phyloP scores from a whole-genome alignment of 1,140 invertebrate species.

The Stenopsyche tienmushanensis region DNA sequence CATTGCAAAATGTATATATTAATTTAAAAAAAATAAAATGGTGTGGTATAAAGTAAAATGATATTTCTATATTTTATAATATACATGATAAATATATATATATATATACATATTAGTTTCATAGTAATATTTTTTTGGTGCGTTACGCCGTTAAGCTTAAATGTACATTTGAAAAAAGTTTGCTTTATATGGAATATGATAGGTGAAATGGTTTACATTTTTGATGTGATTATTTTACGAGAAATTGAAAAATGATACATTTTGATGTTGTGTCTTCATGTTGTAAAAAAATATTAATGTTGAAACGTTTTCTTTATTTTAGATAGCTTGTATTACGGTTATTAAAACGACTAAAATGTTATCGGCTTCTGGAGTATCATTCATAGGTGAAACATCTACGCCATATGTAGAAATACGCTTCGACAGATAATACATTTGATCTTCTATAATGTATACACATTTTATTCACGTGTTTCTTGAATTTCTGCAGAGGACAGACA shows the following conservation, averaged over 20 bases:
- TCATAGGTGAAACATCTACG: background rate
- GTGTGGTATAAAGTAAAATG: constrained; percentile 1
- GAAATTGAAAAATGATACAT: constrained; percentile 31
- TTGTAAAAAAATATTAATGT: constrained; percentile 11
- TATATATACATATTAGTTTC: constrained; percentile 6
- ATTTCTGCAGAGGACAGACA: too few relatives aligned
- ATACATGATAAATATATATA: constrained; percentile 3
- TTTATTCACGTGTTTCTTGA: too few relatives aligned
- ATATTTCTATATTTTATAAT: constrained; percentile 8
- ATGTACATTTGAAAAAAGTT: constrained; percentile 11
- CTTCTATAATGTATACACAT: too few relatives aligned
- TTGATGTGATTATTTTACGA: constrained; percentile 38
- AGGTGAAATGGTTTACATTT: constrained; percentile 23
- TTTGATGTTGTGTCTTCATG: constrained; percentile 37
- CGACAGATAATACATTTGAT: too few relatives aligned
- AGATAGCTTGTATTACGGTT: constrained; percentile 6
- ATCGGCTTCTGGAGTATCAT: constrained; percentile 3
- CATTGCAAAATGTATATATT: background rate
- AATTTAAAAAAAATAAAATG: background rate
- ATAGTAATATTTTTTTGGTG: constrained; percentile 1
- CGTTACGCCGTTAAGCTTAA: background rate
- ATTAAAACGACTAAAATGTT: background rate
- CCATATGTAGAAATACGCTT: background rate
- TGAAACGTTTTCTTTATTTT: background rate
- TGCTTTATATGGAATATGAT: constrained; percentile 34